A percentile compares a stretch with the other conserved stretches of the same genome.
Evolutionary conservation across 2,113 vertebrate genomes (phyloP).

Genomic region (Taxidea taxus): DNA sequence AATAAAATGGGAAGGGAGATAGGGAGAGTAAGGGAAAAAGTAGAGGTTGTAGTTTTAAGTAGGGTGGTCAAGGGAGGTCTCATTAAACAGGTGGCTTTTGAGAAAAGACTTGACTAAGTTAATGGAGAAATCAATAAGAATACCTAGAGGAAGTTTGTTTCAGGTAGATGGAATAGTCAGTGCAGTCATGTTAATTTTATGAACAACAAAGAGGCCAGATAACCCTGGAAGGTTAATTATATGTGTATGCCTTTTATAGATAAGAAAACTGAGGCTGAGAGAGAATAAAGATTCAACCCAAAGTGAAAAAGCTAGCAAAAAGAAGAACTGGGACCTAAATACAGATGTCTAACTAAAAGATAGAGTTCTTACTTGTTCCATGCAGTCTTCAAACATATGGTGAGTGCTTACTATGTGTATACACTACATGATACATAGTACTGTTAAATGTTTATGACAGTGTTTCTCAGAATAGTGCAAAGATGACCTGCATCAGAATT

Average conservation of each 20-base stretch:
- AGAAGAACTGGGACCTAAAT: neutral
- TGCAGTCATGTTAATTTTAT: neutral
- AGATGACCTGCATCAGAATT: neutral
- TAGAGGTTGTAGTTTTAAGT: neutral
- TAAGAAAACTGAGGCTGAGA: neutral
- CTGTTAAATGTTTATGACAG: neutral
- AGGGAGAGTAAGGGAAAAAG: neutral
- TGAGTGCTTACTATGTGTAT: neutral
- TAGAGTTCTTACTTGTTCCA: neutral
- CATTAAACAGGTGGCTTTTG: neutral
- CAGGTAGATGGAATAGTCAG: neutral
- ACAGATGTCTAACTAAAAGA: neutral
- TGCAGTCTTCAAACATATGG: neutral
- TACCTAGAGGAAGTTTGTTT: neutral
- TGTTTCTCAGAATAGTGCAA: neutral
- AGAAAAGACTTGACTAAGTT: neutral
- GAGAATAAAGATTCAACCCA: neutral
- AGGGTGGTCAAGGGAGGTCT: neutral
- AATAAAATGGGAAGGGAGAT: neutral
- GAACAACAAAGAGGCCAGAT: neutral
- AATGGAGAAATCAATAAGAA: neutral
- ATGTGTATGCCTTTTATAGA: neutral
- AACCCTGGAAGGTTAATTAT: neutral
- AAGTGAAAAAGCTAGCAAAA: neutral
- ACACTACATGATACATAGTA: neutral